Conservation (phyloP, 2,888 invertebrate species). For the Pristionchus entomophagus region DNA sequence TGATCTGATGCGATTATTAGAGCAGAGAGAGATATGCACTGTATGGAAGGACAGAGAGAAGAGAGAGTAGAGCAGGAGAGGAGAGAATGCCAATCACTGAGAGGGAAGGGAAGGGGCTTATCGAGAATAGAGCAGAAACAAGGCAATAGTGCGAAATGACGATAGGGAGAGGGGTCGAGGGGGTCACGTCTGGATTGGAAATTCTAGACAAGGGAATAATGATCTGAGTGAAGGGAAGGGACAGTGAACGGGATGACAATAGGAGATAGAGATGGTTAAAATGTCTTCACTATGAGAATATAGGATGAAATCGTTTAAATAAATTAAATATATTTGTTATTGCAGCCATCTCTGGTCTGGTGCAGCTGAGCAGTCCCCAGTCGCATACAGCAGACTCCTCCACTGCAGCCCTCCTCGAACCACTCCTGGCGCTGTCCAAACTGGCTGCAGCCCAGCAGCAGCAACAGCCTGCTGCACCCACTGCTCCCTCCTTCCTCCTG, state of each 20-base stretch:
- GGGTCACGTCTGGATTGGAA: not conserved
- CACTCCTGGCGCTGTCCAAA: constrained; percentile 41
- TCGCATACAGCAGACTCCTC: not conserved
- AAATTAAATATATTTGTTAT: not conserved
- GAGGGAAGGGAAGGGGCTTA: not conserved
- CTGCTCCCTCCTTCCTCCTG: constrained; percentile 13
- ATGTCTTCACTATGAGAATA: too few species aligned
- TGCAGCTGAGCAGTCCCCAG: constrained; percentile 6
- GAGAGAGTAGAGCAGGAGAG: not conserved
- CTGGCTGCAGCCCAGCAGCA: constrained; percentile 32
- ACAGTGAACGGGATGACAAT: not conserved
- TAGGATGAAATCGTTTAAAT: too few species aligned
- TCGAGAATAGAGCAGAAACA: not conserved
- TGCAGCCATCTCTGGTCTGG: constrained; percentile 25
- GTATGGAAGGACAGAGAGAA: not conserved
- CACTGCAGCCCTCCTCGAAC: constrained; percentile 6
- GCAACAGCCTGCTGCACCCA: not conserved
- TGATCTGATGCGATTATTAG: constrained; percentile 24
- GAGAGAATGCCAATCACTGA: not conserved
- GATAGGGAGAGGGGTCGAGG: not conserved
- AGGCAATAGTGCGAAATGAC: constrained; percentile 4
- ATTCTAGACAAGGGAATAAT: not conserved
- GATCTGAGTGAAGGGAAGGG: not conserved
- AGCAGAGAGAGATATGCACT: not conserved
- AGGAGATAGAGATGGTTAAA: too few species aligned